Evolutionary conservation across 2,797 vertebrate genomes (phyloP).

Genomic region (Masticophis lateralis): DNA sequence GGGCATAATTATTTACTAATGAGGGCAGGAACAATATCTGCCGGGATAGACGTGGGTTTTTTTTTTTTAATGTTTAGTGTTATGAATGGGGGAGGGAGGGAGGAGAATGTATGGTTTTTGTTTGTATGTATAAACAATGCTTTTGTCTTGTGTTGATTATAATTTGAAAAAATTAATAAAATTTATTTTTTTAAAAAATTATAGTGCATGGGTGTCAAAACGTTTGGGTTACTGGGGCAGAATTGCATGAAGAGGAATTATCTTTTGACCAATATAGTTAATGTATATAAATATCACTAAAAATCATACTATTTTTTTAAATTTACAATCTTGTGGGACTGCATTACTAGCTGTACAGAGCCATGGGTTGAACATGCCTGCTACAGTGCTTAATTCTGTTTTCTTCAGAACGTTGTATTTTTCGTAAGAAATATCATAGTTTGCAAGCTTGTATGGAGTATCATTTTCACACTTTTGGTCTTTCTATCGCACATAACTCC

Average conservation of each 20-base stretch:
- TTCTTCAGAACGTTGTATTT: background rate
- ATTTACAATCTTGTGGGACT: background rate
- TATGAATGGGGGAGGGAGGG: no score
- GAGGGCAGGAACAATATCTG: no score
- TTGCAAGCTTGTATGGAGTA: background rate
- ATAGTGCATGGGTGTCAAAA: background rate
- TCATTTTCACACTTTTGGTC: background rate
- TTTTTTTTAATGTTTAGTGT: no score
- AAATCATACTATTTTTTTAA: background rate
- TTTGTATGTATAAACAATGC: no score
- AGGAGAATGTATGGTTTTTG: no score
- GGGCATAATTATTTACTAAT: no score
- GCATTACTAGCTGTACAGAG: background rate
- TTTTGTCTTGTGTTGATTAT: no score
- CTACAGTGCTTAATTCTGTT: background rate
- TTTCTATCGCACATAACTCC: background rate
- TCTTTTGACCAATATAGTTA: background rate
- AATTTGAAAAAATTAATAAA: no score
- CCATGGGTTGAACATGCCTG: background rate
- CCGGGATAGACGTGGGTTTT: no score
- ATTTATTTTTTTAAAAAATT: background rate
- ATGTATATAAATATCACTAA: background rate
- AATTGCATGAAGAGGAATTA: background rate
- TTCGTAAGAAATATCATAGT: background rate
- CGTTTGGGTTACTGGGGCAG: background rate